Evolutionary conservation across 2,797 vertebrate species (phyloP), one percentile per base, ranked within the genome.

Genomic region (Sylvia borin): DNA sequence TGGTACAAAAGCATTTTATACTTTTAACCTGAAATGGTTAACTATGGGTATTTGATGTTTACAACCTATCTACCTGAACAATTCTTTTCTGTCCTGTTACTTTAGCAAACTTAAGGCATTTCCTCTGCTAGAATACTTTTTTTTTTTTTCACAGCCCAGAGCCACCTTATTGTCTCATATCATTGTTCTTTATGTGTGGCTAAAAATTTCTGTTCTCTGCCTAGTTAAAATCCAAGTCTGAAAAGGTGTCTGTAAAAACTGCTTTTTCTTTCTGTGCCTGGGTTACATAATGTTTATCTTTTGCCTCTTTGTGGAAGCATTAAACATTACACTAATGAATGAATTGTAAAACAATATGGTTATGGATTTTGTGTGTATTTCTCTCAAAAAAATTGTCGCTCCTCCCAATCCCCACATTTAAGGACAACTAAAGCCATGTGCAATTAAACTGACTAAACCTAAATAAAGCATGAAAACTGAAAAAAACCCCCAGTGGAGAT

Each of bases 231-330:
- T 72, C 11, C 8, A 51, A 67, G 53, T 65, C 82, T 91, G 82
- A 86, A 91, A 83, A 95, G 79, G 11, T 55, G n/a, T 94, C 76
- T 90, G 76, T 88, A 86, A 81, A 88, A 92, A 55, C 34, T 48
- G 62, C 45, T 94, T 81, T 92, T 90, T 83, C 73, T 61, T 90
- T 64, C 88, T 84, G 76, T 95, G 95, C 90, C 92, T 93, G 60
- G 67, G 70, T 95, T 90, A 92, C 92, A 73, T 89, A 11, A 82
- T 86, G 62, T 86, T 93, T 64, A 58, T 90, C 40, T 91, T 96
- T 88, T 92, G 94, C 93, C 88, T 95, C 79, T 90, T 90, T 78
- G 70, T 95, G 77, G 92, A 95, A 96, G 60, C 85, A 92, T 88
- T 93, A 90, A 95, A 73, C 50, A 87, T 89, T 85, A 84, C 47